These are phyloP conservation scores for Tribolium madens DNA, from an alignment of 1,140 invertebrate species.

Conservation along the genomic window DNA sequence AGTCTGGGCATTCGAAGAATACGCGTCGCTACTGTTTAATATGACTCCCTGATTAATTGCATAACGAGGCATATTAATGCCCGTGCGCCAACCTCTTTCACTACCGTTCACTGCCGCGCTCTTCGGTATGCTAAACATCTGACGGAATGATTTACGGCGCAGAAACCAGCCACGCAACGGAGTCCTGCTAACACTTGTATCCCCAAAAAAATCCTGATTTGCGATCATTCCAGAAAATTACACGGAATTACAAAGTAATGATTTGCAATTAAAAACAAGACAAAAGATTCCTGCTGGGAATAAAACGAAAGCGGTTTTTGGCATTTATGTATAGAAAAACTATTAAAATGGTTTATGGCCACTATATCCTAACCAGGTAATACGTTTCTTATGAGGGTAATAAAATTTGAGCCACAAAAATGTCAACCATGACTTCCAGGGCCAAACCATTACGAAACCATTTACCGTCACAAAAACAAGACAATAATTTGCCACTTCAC, in stretches of 20 bases:
- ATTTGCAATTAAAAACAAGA: background rate
- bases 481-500: too few relatives aligned
- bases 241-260: background rate
- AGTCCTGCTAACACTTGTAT: background rate
- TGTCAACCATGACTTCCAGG: background rate
- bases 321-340: background rate
- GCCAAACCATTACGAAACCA: too few relatives aligned
- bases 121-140: slow-evolving; percentile 55
- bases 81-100: slow-evolving; percentile 57
- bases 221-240: background rate
- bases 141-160: slow-evolving; percentile 52
- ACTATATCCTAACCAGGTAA: background rate
- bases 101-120: slow-evolving; percentile 54
- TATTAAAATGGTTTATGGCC: background rate
- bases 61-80: slow-evolving; percentile 60
- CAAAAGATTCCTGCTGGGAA: too few relatives aligned
- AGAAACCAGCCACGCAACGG: slow-evolving; percentile 6
- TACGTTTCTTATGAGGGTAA: background rate
- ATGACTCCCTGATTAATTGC: slow-evolving; percentile 61
- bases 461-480: too few relatives aligned
- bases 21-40: slow-evolving; percentile 62
- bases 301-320: too few relatives aligned
- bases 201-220: background rate
- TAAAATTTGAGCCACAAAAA: background rate
- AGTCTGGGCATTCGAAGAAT: slow-evolving; percentile 57